Percentiles rank a stretch among this genome's conserved stretches.
Evolutionary conservation across 2,888 invertebrate genomes (phyloP).

Genomic region (Synergus itoensis): DNA sequence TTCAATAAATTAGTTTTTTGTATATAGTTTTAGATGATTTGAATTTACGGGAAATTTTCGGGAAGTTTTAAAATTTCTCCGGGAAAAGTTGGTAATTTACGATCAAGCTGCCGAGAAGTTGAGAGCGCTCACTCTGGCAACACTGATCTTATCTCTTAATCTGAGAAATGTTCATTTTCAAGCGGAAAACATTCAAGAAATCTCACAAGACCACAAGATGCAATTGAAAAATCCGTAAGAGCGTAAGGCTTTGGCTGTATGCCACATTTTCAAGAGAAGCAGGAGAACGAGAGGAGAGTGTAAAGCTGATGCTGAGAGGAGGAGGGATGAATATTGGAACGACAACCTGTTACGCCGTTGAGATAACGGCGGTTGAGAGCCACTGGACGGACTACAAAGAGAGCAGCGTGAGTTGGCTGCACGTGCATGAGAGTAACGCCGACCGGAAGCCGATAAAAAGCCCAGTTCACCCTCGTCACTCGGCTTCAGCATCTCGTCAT

Average conservation of each 20-base stretch:
- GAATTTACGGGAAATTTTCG: no score
- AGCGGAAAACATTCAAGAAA: background rate
- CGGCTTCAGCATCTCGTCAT: slow-evolving; percentile 76
- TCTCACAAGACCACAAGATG: background rate
- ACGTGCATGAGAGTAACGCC: slow-evolving; percentile 76
- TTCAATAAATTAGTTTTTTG: no score
- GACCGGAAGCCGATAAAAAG: slow-evolving; percentile 78
- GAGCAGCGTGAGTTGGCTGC: slow-evolving; percentile 69
- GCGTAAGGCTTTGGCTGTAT: background rate
- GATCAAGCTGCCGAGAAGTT: no score
- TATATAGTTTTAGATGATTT: no score
- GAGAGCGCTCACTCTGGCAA: no score
- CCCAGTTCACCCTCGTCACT: slow-evolving; percentile 77
- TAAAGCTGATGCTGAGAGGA: background rate
- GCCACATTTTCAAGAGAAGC: background rate
- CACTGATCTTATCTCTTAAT: slow-evolving; percentile 41
- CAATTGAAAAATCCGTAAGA: background rate
- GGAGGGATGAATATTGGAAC: slow-evolving; percentile 27
- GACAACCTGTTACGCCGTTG: slow-evolving; percentile 56
- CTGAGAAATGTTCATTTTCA: background rate
- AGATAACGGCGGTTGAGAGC: slow-evolving; percentile 64
- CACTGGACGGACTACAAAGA: slow-evolving; percentile 71
- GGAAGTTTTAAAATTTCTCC: no score
- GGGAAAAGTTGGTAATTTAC: no score
- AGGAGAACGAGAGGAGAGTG: background rate